Base-by-base conservation (phyloP, 2,797 vertebrate genomes). In the Acanthiza pusilla region DNA sequence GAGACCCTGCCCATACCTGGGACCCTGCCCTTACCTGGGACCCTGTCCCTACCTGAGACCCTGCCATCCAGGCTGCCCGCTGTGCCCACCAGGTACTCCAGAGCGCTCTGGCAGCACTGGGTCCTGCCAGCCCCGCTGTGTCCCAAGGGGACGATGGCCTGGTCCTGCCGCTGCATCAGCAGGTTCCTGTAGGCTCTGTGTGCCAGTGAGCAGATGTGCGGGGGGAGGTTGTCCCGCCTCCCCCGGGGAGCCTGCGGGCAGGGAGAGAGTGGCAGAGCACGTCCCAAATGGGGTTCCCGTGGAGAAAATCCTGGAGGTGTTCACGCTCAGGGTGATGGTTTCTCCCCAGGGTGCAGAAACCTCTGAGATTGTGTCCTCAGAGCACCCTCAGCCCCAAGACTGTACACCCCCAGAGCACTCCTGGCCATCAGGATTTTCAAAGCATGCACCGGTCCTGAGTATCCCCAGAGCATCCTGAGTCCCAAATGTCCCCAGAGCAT, bases 51-150 rank as follows among this genome's bases (percentile, higher is more conserved):
- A 75, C 87, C 91, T 48, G 76, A 36, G 36, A 82, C 57, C 1
- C 40, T 36, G 51, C 76, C 42, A 0, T 77, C 76, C 63, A 98
- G 94, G 0, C 98, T 98, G 19, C 99, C 99, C 0, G 98, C 98
- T 7, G 96, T 97, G 70, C 94, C 98, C 76, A 98, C 98, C 62
- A 99, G 98, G 38, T 98, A 96, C 68, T 98, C 98, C 22, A 98
- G 96, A 62, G 98, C 98, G 2, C 97, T 95, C 95, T 98, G 98
- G 43, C 99, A 99, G 38, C 98, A 97, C 0, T 95, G 93, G 11
- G 98, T 99, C 97, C 99, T 99, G 5, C 99, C 99, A 0, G 99
- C 98, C 1, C 98, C 98, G 0, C 98, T 98, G 86, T 98, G 98
- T 4, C 99, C 99, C 97, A 99, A 18, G 1, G 98, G 97, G 29